Evolutionary conservation across 2,888 invertebrate species (phyloP).

Genomic region (Pseudanteris insignis): DNA sequence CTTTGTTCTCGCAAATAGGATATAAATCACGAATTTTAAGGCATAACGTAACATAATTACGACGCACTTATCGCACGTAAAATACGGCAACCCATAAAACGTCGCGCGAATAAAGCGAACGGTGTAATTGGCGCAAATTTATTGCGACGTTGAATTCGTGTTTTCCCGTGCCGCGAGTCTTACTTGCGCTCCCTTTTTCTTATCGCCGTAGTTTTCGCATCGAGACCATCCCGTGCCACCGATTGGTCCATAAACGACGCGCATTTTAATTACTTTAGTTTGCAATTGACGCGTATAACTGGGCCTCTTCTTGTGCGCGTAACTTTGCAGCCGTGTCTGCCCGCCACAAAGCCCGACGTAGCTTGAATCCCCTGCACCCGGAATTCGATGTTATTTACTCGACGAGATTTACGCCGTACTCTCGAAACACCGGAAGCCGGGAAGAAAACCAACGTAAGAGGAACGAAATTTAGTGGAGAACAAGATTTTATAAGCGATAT

Average conservation of each 20-base stretch:
- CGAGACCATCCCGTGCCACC: slow-evolving; percentile 10
- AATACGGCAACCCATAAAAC: slow-evolving; percentile 34
- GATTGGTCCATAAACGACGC: slow-evolving; percentile 26
- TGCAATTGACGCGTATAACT: slow-evolving; percentile 27
- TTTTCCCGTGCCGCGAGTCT: slow-evolving; percentile 29
- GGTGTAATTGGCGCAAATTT: slow-evolving; percentile 36
- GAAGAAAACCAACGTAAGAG: too few relatives aligned
- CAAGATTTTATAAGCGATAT: too few relatives aligned
- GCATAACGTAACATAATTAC: slow-evolving; percentile 32
- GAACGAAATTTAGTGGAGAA: too few relatives aligned
- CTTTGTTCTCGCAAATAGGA: slow-evolving; percentile 1
- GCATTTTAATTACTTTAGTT: slow-evolving; percentile 40
- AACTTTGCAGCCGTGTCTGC: too few relatives aligned
- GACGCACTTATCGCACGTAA: slow-evolving; percentile 35
- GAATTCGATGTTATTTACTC: too few relatives aligned
- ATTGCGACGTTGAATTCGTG: slow-evolving; percentile 32
- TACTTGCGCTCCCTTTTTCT: slow-evolving; percentile 24
- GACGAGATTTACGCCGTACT: too few relatives aligned
- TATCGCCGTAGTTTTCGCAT: slow-evolving; percentile 36
- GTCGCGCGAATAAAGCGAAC: slow-evolving; percentile 25
- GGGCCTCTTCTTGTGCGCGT: too few relatives aligned
- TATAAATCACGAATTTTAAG: slow-evolving; percentile 27
- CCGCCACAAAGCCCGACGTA: too few relatives aligned
- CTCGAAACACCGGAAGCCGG: too few relatives aligned
- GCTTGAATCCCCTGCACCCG: too few relatives aligned